Base-by-base conservation (phyloP, 2,113 vertebrate genomes). In the Galbula dea region DNA sequence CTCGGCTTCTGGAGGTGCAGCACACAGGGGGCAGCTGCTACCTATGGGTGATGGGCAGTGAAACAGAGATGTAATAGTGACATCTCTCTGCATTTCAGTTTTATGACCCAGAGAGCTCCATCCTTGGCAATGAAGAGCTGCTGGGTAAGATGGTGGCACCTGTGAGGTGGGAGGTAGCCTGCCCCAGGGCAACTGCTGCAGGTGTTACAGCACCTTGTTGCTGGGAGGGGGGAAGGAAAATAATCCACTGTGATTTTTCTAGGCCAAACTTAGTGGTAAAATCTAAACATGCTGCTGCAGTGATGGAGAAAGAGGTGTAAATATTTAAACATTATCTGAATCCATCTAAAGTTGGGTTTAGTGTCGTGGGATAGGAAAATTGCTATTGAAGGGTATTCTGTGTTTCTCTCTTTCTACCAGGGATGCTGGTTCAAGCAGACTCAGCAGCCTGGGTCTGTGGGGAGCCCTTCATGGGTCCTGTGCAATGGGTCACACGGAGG, bases 111-210 rank as follows among this genome's bases (percentile, higher is more conserved):
- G 62, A 62, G 12, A 82, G 94, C 68, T 98, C 98, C 65, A 90
- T 98, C 52, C 95, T 98, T 17, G 97, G 97, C 94, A 98, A 97
- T 32, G 98, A 98, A 87, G 97, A 97, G 36, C 97, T 98, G 91
- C 71, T 96, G 57, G 98, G 98, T 98, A 97, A 92, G 86, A 63
- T 12, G 11, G 39, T 26, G 43, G 55, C 9, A 22, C 17, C 32
- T 39, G n/a, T 1, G 3, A 61, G 49, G 73, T 3, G 27, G 68
- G 73, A 29, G 55, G 45, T n/a, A 29, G 61, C 45, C 19, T 46
- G 19, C 10, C 45, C 32, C 2, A 1, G 26, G 34, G 26, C 1
- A 3, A 58, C 20, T n/a, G 18, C 20, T 6, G 1, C 54, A 43
- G 51, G 34, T 11, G 6, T 32, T 36, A 5, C 5, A 6, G 48